Base-by-base conservation (phyloP, 1,140 invertebrate species). In the Sinella curviseta region DNA sequence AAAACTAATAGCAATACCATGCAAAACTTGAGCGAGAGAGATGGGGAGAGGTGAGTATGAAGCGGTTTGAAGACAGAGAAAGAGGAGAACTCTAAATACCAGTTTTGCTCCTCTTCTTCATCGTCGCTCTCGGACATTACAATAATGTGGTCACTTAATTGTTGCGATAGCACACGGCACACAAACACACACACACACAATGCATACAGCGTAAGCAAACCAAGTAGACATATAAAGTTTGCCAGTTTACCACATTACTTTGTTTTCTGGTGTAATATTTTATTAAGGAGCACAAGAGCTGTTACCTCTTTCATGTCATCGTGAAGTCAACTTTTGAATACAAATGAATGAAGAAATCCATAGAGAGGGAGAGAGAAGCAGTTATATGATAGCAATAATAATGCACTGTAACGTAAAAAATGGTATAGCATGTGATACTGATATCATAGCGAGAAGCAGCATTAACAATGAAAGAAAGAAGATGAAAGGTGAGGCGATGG, bases 291-390 rank as follows among this genome's bases (percentile, higher is more conserved):
- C 26, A 65, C 16, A 65, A 65, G 26, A 26, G 57, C 57, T 65
- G 57, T 65, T 65, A 65, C 57, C 57, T 65, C 57, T 65, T 65
- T 65, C 57, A 26, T 65, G 57, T 65, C 57, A 26, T 65, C 57
- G 26, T 17, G 57, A 65, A 26, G 57, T 65, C 16, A 65, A 65
- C 57, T 12, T 65, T 65, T 65, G 57, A 65, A 65, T 65, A 65
- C 57, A 65, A 65, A 65, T 65, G 57, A 65, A 65, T 65, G 57
- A 48, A 26, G 16, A 12, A 48, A 48, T 8, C 39, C 8, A 20
- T 12, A 26, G 24, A 65, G 57, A 65, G 14, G 24, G 57, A 65
- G 14, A 65, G 4, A 17, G 57, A 65, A 65, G 8, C 39, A 48
- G 39, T 48, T 48, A 48, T 12, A 48, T 48, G 20, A 48, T 48